Percentiles rank a stretch among this genome's conserved stretches.
Evolutionary conservation across 2,113 vertebrate genomes (phyloP).

Genomic region (Oplegnathus fasciatus): DNA sequence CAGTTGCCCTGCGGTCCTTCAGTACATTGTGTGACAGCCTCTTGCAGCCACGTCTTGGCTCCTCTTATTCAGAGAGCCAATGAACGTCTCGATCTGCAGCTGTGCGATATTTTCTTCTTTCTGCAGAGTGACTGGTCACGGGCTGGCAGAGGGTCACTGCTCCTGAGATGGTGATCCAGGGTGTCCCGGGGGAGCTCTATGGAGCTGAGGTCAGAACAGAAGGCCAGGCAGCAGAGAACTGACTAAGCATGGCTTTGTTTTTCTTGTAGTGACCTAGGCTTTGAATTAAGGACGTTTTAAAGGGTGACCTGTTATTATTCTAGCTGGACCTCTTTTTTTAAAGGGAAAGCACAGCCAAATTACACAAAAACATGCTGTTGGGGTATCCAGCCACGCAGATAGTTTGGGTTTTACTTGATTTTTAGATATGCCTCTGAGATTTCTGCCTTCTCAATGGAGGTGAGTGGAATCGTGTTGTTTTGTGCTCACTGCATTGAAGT

Average conservation of each 20-base stretch:
- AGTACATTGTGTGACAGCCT: neutral
- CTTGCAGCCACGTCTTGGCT: neutral
- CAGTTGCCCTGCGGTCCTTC: neutral
- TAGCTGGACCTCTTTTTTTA: neutral
- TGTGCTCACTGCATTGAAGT: neutral
- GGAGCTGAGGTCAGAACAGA: constrained; percentile 14
- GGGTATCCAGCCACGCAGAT: neutral
- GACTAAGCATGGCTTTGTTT: constrained; percentile 6
- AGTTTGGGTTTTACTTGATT: constrained; percentile 14
- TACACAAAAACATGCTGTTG: neutral
- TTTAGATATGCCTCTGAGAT: constrained; percentile 9
- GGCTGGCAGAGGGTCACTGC: constrained; percentile 4
- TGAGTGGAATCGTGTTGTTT: neutral
- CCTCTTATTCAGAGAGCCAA: neutral
- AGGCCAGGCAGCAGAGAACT: neutral
- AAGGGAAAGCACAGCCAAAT: neutral
- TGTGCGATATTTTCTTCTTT: neutral
- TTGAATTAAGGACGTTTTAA: neutral
- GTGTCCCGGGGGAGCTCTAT: neutral
- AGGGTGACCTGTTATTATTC: constrained; percentile 9
- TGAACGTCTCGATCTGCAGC: neutral
- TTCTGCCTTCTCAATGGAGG: neutral
- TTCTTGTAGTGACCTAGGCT: neutral
- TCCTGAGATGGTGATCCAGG: neutral
- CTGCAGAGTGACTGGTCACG: neutral